A percentile compares a stretch with the other conserved stretches of the same genome.
phyloP scores from a whole-genome alignment of 2,888 invertebrate genomes.

The Nemotelus nigrinus region DNA sequence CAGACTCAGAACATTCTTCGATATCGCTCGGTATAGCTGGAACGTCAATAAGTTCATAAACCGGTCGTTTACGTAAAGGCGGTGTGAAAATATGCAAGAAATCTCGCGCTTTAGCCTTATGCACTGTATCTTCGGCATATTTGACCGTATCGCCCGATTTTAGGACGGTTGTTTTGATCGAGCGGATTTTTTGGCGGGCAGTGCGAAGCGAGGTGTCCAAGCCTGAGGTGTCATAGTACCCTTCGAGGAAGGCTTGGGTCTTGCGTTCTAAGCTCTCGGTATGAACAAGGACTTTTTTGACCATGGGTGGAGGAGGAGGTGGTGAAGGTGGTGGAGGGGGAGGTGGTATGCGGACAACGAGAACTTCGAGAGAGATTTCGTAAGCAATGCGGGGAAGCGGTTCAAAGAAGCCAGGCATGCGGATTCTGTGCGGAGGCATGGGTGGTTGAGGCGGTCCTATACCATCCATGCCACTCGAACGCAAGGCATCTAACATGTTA shows the following conservation, averaged over 20 bases:
- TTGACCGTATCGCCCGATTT: conserved; percentile 63
- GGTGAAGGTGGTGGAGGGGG: conserved; percentile 58
- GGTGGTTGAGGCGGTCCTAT: conserved; percentile 55
- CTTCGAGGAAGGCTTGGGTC: conserved; percentile 63
- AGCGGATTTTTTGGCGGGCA: conserved; percentile 64
- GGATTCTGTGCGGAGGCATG: conserved; percentile 60
- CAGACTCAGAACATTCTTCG: conserved; percentile 59
- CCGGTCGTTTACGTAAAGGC: conserved; percentile 60
- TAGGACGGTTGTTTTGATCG: conserved; percentile 62
- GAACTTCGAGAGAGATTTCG: conserved; percentile 64
- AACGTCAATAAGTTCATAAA: conserved; percentile 63
- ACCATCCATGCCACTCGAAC: conserved; percentile 48
- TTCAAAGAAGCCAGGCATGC: conserved; percentile 65
- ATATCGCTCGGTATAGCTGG: conserved; percentile 53
- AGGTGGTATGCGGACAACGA: conserved; percentile 61
- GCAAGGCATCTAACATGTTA: conserved; percentile 56
- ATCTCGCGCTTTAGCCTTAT: conserved; percentile 64
- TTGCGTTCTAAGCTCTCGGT: conserved; percentile 64
- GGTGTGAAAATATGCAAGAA: conserved; percentile 64
- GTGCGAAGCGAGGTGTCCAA: conserved; percentile 62
- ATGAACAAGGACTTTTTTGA: conserved; percentile 62
- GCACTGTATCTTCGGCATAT: conserved; percentile 64
- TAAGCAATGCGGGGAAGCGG: conserved; percentile 63
- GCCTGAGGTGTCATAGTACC: conserved; percentile 59
- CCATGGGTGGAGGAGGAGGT: conserved; percentile 59